Base-by-base conservation (phyloP, 1,140 invertebrate genomes). In the Diplogasteroides magnus region DNA sequence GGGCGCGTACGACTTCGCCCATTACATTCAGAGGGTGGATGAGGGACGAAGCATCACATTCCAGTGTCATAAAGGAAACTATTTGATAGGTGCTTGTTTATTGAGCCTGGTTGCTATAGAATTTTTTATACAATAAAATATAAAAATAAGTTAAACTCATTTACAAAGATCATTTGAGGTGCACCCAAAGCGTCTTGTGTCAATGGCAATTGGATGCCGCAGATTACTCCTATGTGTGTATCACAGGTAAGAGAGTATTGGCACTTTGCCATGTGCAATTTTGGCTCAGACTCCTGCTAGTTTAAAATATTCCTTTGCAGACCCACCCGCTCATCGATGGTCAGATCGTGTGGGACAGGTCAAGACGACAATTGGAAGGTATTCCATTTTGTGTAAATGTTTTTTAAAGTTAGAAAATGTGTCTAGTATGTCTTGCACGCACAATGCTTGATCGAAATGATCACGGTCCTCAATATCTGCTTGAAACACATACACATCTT, bases 1-100 rank as follows among this genome's bases (percentile, higher is more conserved):
- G 92, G 94, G 94, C 0, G 87, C 94, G 32, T 97, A 97, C 83
- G 93, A 97, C 83, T 97, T 97, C 82, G 85, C 93, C n/a, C 91
- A 92, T 0, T 97, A 97, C 80, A 93, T 97, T 0, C 89, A 88
- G 77, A 28, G 76, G 28, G 77, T 82, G 13, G 81, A 76, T 2
- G 83, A 83, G 83, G 95, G 96, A 79, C 92, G 94, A 74, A 91
- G 96, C 83, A 96, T 97, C 31, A 92, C 93, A 89, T 97, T 94
- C 83, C 91, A 95, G 76, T 97, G 94, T 83, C 89, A 94, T 71
- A 91, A 92, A 79, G 92, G 92, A 0, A 94, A 91, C 78, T 89
- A 91, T 0, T 79, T 94, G 2, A 88, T 88, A 25, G 89, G 91
- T 74, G 71, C 26, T 31, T 29, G 3, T 61, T 19, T 14, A 6